Percentiles rank a stretch among this genome's conserved stretches.
These are phyloP conservation scores for Corticium candelabrum DNA, from an alignment of 37 sponge, comb jelly and placozoan genomes.

Conservation along the genomic window DNA sequence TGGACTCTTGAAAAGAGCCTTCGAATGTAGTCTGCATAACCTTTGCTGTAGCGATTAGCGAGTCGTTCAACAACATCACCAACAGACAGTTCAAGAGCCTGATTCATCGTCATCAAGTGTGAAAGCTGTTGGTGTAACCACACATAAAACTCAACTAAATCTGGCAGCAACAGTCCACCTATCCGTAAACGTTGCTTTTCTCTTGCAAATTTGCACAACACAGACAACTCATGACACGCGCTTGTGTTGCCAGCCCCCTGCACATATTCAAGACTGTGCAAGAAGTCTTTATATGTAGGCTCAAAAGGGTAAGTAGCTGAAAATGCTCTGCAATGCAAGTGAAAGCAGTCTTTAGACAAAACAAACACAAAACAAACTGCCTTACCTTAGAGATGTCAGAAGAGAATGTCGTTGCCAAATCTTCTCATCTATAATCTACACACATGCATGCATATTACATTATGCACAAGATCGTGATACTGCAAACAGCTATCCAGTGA, in stretches of 20 bases:
- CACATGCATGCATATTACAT: too few relatives aligned
- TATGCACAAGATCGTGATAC: too few relatives aligned
- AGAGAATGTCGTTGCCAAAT: not conserved
- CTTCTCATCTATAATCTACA: not conserved
- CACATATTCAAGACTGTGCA: conserved; percentile 34
- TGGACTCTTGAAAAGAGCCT: conserved; percentile 53
- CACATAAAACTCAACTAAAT: conserved; percentile 69
- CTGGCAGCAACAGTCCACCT: conserved; percentile 49
- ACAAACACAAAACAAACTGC: not conserved
- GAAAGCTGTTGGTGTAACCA: conserved; percentile 70
- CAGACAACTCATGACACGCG: not conserved
- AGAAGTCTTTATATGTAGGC: conserved; percentile 48
- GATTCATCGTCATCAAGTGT: conserved; percentile 44
- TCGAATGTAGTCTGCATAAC: conserved; percentile 21
- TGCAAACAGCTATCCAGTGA: not conserved
- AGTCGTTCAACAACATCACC: conserved; percentile 20
- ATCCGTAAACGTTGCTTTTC: conserved; percentile 7
- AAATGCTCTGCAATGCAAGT: conserved; percentile 30
- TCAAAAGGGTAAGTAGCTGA: conserved; percentile 39
- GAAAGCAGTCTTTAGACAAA: too few relatives aligned
- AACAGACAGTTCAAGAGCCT: conserved; percentile 35
- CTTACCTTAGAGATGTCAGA: not conserved
- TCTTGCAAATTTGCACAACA: not conserved
- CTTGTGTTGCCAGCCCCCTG: not conserved
- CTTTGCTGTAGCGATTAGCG: conserved; percentile 14